Evolutionary conservation across 2,888 invertebrate genomes (phyloP).

Genomic region (Drosophila recens): DNA sequence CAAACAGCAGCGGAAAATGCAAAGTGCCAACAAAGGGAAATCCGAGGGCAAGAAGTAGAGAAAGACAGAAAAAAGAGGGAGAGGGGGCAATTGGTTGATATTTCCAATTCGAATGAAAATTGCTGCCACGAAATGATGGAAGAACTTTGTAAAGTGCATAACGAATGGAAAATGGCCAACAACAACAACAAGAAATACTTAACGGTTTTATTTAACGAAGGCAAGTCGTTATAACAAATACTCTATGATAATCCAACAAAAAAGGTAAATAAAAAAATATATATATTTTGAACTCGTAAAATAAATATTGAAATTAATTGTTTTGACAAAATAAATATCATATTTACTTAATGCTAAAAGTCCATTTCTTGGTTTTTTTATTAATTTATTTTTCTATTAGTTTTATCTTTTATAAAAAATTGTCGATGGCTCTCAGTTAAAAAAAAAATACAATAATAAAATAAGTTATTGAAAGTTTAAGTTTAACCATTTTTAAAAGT

Average conservation of each 20-base stretch:
- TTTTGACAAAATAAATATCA: too few relatives aligned
- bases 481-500: too few relatives aligned
- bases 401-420: too few relatives aligned
- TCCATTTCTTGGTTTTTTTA: neutral
- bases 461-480: too few relatives aligned
- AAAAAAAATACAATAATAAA: neutral
- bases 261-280: neutral
- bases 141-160: slow-evolving; percentile 51
- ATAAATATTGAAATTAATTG: neutral
- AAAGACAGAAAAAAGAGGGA: neutral
- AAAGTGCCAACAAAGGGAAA: slow-evolving; percentile 40
- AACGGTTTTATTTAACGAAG: neutral
- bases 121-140: slow-evolving; percentile 38
- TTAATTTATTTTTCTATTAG: neutral
- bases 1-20: slow-evolving; percentile 35
- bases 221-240: neutral
- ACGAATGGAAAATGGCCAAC: slow-evolving; percentile 9
- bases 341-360: neutral
- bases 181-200: slow-evolving; percentile 13
- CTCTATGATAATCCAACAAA: neutral
- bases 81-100: slow-evolving; percentile 41
- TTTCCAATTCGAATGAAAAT: slow-evolving; percentile 49
- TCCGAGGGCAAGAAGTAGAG: neutral
- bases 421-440: too few relatives aligned
- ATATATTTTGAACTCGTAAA: neutral